These are phyloP conservation scores for Cloeon dipterum DNA, from an alignment of 2,888 invertebrate species.

Conservation along the genomic window DNA sequence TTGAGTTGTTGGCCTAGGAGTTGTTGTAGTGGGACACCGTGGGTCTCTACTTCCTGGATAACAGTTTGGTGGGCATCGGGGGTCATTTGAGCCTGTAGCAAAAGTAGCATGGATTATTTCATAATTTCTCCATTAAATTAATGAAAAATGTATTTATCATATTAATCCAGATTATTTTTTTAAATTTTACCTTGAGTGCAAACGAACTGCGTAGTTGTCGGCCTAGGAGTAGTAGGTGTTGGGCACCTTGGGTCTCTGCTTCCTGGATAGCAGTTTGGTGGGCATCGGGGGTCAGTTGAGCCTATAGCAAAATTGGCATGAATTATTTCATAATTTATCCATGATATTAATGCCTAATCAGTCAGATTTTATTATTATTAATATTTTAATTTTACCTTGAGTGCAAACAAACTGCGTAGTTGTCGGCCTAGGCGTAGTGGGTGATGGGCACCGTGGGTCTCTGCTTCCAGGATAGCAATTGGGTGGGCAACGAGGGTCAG, in stretches of 20 bases:
- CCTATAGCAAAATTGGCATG: no score
- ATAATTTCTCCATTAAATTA: no score
- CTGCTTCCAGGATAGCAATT: constrained; percentile 17
- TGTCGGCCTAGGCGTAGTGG: constrained; percentile 7
- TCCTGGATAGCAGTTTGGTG: constrained; percentile 16
- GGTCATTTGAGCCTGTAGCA: constrained; percentile 10
- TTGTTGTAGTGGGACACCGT: constrained; percentile 13
- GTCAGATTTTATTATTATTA: no score
- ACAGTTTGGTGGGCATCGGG: constrained; percentile 13
- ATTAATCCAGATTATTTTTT: no score
- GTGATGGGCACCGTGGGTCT: constrained; percentile 13
- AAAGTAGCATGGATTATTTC: no score
- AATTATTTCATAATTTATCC: no score
- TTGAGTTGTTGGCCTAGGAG: constrained; percentile 1
- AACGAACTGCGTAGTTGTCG: constrained; percentile 1
- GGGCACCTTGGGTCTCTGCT: constrained; percentile 14
- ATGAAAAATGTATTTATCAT: no score
- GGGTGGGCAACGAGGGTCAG: constrained; percentile 7
- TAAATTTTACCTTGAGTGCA: no score
- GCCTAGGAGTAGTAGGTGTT: constrained; percentile 9
- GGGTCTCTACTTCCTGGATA: constrained; percentile 14
- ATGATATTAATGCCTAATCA: no score
- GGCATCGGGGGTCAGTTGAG: constrained; percentile 8
- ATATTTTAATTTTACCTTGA: no score
- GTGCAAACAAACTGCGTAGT: constrained; percentile 8